A percentile compares a stretch with the other conserved stretches of the same genome.
Evolutionary conservation across 2,113 vertebrate genomes (phyloP).

Genomic region (Anoura caudifer): DNA sequence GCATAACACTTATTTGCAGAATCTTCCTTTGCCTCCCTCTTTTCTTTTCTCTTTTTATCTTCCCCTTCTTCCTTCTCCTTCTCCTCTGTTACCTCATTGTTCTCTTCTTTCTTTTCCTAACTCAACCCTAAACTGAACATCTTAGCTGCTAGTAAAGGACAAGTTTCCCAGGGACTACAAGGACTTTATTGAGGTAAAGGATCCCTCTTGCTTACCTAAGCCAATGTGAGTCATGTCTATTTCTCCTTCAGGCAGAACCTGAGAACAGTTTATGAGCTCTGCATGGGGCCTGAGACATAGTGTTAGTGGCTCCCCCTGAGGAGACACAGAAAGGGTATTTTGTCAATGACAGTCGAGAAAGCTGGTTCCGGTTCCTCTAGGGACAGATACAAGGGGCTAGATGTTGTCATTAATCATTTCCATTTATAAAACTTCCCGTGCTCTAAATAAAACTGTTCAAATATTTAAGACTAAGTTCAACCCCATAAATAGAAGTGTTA

Average conservation of each 20-base stretch:
- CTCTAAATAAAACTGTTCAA: slow-evolving; percentile 14
- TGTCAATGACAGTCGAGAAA: background rate
- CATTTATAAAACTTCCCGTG: background rate
- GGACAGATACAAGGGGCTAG: background rate
- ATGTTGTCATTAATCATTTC: background rate
- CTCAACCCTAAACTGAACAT: background rate
- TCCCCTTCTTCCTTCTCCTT: background rate
- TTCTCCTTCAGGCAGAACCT: background rate
- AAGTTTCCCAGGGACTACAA: background rate
- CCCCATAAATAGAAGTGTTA: background rate
- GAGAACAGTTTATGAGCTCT: background rate
- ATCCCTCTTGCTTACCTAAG: background rate
- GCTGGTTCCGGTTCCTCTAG: background rate
- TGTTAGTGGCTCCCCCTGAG: background rate
- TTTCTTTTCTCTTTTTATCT: background rate
- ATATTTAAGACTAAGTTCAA: background rate
- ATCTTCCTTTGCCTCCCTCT: background rate
- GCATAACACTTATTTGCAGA: background rate
- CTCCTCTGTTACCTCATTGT: background rate
- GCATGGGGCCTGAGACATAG: too few relatives aligned
- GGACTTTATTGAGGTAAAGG: background rate
- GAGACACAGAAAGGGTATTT: background rate
- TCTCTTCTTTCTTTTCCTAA: background rate
- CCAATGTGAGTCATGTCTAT: background rate
- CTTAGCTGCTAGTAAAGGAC: background rate